These are phyloP conservation scores for Nasua narica DNA, from an alignment of 2,797 vertebrate species.

Conservation along the genomic window DNA sequence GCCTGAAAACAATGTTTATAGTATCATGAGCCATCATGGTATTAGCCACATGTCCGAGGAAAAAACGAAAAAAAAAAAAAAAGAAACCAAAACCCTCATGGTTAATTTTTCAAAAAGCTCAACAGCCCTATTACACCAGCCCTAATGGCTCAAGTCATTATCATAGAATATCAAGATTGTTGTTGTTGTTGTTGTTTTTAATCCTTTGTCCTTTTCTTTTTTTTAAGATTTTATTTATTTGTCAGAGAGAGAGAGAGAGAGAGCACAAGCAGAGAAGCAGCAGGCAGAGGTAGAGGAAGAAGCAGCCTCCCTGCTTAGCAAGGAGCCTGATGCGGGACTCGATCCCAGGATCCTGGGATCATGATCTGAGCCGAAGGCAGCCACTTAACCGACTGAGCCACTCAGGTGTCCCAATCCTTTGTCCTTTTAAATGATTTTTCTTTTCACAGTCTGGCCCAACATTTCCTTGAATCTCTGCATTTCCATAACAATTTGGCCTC, in stretches of 20 bases:
- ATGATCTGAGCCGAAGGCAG: too few species aligned
- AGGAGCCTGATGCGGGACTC: too few species aligned
- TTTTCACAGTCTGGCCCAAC: not conserved
- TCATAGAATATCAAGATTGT: not conserved
- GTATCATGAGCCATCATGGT: not conserved
- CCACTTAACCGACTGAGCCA: too few species aligned
- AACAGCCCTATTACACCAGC: not conserved
- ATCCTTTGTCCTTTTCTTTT: not conserved
- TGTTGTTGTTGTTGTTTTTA: not conserved
- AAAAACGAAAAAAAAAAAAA: not conserved
- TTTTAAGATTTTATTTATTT: too few species aligned
- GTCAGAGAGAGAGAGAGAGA: too few species aligned
- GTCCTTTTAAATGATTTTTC: not conserved
- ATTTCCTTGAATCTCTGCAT: not conserved
- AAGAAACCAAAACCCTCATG: not conserved
- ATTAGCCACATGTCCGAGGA: not conserved
- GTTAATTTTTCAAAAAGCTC: not conserved
- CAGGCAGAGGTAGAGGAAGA: too few species aligned
- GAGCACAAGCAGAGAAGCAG: too few species aligned
- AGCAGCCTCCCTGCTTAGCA: too few species aligned
- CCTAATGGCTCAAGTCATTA: not conserved
- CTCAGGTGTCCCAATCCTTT: not conserved
- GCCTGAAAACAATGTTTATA: not conserved
- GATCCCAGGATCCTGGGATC: too few species aligned
- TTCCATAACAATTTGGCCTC: not conserved